Evolutionary conservation across 2,113 vertebrate species (phyloP), one percentile per base, ranked within the genome.

Genomic region (Ciconia stormi): DNA sequence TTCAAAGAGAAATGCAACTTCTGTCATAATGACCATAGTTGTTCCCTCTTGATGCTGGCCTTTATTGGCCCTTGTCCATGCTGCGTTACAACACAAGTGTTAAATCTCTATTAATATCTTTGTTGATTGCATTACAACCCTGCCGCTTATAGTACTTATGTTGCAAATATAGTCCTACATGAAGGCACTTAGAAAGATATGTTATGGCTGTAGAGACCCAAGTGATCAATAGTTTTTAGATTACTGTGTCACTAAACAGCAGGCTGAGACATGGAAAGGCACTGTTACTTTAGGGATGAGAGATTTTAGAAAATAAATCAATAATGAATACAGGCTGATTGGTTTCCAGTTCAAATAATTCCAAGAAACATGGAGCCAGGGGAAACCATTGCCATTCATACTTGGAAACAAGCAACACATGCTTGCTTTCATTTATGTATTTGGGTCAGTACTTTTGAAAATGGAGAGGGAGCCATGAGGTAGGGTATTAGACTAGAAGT

Each of bases 191-290:
- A 72, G 34, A 63, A 95, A 95, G 84, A 67, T 76, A 61, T 80
- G 53, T 86, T 94, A 61, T 83, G 79, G 91, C 82, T 94, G 73
- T 73, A 78, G 89, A 96, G 72, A 89, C 89, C 82, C 92, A 78
- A 93, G 81, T 74, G 93, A 96, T 97, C 97, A 90, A 97, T 97
- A 93, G 89, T 92, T 91, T 96, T 97, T 97, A 96, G 90, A 97
- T 97, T 96, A 94, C 90, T 89, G 89, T 94, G 93, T 88, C 62
- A 76, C 73, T 91, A 82, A 97, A 83, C 76, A 89, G 92, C 91
- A 95, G 92, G 79, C 91, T 90, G 93, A 93, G 84, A 59, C 82
- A 77, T 55, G 89, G 90, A 97, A 92, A 85, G 63, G 82, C 94
- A 13, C n/a, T 30, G 89, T 84, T 81, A 93, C 70, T 92, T 87